Conservation (phyloP, 2,888 invertebrate species). For the Clepsis dumicolana region DNA sequence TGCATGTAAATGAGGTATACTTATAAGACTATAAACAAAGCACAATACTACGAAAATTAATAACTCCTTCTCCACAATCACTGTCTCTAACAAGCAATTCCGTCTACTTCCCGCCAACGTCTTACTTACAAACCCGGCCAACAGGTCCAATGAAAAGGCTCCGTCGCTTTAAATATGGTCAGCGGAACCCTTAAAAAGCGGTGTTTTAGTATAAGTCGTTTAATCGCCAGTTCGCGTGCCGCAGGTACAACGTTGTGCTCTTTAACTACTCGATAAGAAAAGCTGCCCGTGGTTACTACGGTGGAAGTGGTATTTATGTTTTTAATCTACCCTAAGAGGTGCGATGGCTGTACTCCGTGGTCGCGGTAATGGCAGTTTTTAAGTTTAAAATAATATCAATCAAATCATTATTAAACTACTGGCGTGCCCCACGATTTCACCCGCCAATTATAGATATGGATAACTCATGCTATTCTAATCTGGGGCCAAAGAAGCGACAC, state of each 20-base stretch:
- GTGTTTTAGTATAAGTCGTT: slow-evolving; percentile 68
- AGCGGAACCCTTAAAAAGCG: slow-evolving; percentile 63
- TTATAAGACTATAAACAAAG: too few species aligned
- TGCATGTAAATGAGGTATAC: too few species aligned
- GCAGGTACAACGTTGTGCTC: slow-evolving; percentile 61
- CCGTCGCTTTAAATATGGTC: slow-evolving; percentile 21
- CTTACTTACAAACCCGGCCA: not conserved
- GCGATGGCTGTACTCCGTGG: slow-evolving; percentile 59
- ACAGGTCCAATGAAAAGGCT: slow-evolving; percentile 15
- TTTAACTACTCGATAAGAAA: slow-evolving; percentile 65
- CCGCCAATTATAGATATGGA: too few species aligned
- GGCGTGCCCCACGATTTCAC: too few species aligned
- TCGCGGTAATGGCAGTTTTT: slow-evolving; percentile 51
- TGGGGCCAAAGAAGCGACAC: too few species aligned
- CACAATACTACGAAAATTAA: not conserved
- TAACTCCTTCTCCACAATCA: not conserved
- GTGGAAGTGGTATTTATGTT: slow-evolving; percentile 71
- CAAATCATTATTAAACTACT: too few species aligned
- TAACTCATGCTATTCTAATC: too few species aligned
- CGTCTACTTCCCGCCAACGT: not conserved
- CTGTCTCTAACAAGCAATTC: not conserved
- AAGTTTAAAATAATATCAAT: not conserved
- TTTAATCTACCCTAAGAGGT: slow-evolving; percentile 74
- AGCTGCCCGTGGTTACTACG: slow-evolving; percentile 60
- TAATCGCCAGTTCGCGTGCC: slow-evolving; percentile 78